Evolutionary conservation across 2,888 invertebrate species (phyloP).

Genomic region (Ischnus inquisitorius): DNA sequence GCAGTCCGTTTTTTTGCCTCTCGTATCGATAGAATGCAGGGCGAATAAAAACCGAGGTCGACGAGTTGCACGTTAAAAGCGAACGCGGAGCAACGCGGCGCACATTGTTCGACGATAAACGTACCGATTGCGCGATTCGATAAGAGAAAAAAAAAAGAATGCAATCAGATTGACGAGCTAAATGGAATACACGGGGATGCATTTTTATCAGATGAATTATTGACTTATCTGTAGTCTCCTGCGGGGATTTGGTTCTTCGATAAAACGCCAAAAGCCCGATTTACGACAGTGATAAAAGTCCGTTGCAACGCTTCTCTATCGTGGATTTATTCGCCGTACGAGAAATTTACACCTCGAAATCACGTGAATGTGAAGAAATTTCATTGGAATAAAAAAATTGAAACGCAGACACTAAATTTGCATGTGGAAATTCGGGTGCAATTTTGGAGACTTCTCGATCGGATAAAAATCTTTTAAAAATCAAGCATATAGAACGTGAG

Average conservation of each 20-base stretch:
- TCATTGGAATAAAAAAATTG: too few species aligned
- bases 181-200: conserved; percentile 22
- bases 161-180: neutral
- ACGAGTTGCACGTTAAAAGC: neutral
- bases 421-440: too few species aligned
- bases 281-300: neutral
- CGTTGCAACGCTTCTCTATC: neutral
- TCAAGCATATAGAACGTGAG: too few species aligned
- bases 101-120: conserved; percentile 30
- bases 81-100: neutral
- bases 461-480: too few species aligned
- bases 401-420: too few species aligned
- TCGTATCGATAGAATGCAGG: neutral
- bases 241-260: neutral
- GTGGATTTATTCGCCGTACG: neutral
- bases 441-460: too few species aligned
- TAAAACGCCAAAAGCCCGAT: neutral
- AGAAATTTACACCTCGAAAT: neutral
- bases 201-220: conserved; percentile 11
- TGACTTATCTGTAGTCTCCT: neutral
- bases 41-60: neutral
- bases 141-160: neutral
- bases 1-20: conserved; percentile 3
- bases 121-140: neutral
- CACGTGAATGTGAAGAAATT: too few species aligned